Conservation (phyloP, 2,113 vertebrate species). For the Picathartes gymnocephalus region DNA sequence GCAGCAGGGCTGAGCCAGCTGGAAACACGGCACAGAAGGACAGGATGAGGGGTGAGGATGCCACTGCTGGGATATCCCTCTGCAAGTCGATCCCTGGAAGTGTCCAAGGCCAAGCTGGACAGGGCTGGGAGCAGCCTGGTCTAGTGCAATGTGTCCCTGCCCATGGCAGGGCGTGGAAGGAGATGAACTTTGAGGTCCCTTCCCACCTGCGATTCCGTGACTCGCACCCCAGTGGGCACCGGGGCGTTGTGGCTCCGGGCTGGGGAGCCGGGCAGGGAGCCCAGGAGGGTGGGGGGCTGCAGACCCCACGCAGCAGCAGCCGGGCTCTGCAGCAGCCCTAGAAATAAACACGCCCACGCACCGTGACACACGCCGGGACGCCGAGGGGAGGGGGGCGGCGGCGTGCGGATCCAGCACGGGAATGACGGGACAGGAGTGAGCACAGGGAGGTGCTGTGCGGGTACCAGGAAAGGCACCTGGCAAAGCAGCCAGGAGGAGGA, state of each 20-base stretch:
- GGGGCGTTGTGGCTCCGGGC: rapidly evolving
- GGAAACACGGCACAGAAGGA: neutral
- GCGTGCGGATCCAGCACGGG: neutral
- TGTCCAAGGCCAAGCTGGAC: neutral
- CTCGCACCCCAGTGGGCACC: rapidly evolving
- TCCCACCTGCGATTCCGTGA: neutral
- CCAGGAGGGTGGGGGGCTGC: neutral
- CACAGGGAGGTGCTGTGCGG: neutral
- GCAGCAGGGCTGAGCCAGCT: neutral
- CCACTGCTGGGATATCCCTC: neutral
- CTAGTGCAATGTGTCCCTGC: neutral
- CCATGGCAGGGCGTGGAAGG: neutral
- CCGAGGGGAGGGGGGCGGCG: neutral
- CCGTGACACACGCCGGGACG: neutral
- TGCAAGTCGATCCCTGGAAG: neutral
- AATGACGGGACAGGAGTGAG: neutral
- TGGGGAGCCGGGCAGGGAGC: neutral
- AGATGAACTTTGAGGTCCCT: neutral
- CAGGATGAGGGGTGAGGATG: neutral
- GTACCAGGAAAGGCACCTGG: neutral
- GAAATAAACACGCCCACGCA: conserved; percentile 4
- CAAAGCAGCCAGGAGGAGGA: neutral
- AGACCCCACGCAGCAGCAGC: neutral
- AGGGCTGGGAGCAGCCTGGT: neutral
- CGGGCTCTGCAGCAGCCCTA: neutral